These are phyloP conservation scores for Simalia tracyae DNA, from an alignment of 2,797 vertebrate species.

Conservation along the genomic window DNA sequence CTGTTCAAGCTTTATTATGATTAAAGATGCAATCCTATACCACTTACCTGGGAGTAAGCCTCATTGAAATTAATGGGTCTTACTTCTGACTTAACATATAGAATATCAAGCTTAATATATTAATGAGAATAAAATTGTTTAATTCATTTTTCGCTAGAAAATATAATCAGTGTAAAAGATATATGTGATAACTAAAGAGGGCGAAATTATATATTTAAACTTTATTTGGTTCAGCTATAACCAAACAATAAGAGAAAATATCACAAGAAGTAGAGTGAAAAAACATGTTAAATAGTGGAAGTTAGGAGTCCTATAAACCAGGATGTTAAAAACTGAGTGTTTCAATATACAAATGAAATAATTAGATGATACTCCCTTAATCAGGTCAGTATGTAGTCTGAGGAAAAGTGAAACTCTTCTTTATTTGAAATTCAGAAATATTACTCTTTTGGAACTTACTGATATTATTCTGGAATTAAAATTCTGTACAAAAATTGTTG, in stretches of 20 bases:
- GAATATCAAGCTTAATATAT: conserved; percentile 6
- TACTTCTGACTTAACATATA: background rate
- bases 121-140: conserved; percentile 32
- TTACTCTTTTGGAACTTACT: conserved; percentile 4
- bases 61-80: background rate
- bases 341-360: conserved; percentile 18
- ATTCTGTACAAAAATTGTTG: background rate
- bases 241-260: background rate
- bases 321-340: background rate
- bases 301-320: background rate
- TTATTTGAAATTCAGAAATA: conserved; percentile 27
- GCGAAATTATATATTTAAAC: background rate
- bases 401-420: conserved; percentile 56
- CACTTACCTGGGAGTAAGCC: background rate
- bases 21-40: background rate
- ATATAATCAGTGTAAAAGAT: conserved; percentile 43
- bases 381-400: conserved; percentile 32
- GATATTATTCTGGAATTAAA: conserved; percentile 12
- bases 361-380: conserved; percentile 36
- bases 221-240: background rate
- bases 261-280: background rate
- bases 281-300: conserved; percentile 4
- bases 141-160: conserved; percentile 35
- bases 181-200: conserved; percentile 50
- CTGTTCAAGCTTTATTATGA: conserved; percentile 25